Base-by-base conservation (phyloP, 2,888 invertebrate genomes). In the Athalia cordata region DNA sequence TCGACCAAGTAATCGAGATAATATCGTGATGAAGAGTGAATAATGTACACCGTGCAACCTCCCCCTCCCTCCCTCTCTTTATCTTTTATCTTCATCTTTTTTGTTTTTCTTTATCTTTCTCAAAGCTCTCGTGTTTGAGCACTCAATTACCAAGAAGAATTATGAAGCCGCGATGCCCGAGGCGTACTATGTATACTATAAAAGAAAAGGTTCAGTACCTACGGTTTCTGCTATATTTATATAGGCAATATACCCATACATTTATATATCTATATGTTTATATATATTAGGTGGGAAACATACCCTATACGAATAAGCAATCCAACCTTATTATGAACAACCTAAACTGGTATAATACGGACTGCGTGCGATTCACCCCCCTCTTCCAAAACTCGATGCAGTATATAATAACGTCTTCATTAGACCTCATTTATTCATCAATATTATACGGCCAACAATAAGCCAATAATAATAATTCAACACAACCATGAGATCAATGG, bases 91-190 rank as follows among this genome's bases (percentile, higher is more conserved):
- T 64, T 76, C 72, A 65, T 61, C 62, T 67, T 74, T 57, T 57
- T 49, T 62, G 77, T 78, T 61, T 77, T 78, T 79, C 79, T 80
- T 79, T 79, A 78, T 80, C 81, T 81, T 82, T 82, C 82, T 83
- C 82, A 82, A 85, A 85, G 83, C 72, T 29, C 29, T 29, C 29
- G 47, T 61, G 59, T 47, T 86, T 89, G 89, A 89, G 89, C 87
- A 87, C 89, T 89, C 89, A 89, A 89, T 88, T 88, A 88, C 85
- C 78, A 55, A 78, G 77, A 83, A 88, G 87, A 88, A 82, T 88
- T 88, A 88, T 87, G 75, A 79, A 79, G 80, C 78, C 55, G 76
- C 62, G 80, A 52, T 68, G 68, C 68, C 68, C 55, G 52, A 55
- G 43, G 68, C 55, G 55, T 68, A 29, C 29, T 29, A 29, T n/a